Evolutionary conservation across 1,140 invertebrate genomes (phyloP).

Genomic region (Scaptomyza montana): DNA sequence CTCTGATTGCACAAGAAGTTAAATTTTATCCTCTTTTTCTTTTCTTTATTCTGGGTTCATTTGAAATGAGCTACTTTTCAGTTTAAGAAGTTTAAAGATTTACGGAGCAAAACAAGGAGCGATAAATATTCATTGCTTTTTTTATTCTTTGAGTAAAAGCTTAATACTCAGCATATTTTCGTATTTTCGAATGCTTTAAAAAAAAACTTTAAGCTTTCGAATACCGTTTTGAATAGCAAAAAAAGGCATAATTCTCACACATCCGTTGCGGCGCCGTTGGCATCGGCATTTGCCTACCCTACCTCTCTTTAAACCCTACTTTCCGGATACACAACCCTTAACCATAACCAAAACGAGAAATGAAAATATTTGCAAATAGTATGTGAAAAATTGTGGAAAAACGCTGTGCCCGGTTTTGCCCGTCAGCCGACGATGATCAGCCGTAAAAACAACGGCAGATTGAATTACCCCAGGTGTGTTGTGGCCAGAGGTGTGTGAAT

Average conservation of each 20-base stretch:
- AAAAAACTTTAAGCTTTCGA: too few relatives aligned
- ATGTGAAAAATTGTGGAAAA: slow-evolving; percentile 71
- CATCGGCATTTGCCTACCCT: slow-evolving; percentile 11
- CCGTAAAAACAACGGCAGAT: slow-evolving; percentile 73
- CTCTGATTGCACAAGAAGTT: slow-evolving; percentile 45
- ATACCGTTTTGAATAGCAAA: too few relatives aligned
- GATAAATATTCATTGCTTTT: too few relatives aligned
- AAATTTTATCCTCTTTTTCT: not conserved
- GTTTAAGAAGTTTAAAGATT: not conserved
- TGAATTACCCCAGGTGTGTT: slow-evolving; percentile 67
- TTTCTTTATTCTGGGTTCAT: slow-evolving; percentile 5
- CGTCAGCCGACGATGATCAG: not conserved
- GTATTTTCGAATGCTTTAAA: too few relatives aligned
- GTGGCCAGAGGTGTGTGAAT: slow-evolving; percentile 33
- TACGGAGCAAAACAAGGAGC: too few relatives aligned
- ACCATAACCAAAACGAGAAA: slow-evolving; percentile 48
- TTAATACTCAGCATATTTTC: too few relatives aligned
- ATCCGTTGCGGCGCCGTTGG: slow-evolving; percentile 46
- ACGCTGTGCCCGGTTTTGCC: too few relatives aligned
- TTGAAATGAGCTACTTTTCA: slow-evolving; percentile 37
- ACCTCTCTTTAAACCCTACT: slow-evolving; percentile 19
- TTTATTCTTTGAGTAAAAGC: too few relatives aligned
- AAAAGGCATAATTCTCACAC: slow-evolving; percentile 49
- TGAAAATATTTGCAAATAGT: slow-evolving; percentile 69
- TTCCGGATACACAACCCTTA: slow-evolving; percentile 34